Evolutionary conservation across 2,113 vertebrate genomes (phyloP).

Genomic region (Leucopternis melanops): DNA sequence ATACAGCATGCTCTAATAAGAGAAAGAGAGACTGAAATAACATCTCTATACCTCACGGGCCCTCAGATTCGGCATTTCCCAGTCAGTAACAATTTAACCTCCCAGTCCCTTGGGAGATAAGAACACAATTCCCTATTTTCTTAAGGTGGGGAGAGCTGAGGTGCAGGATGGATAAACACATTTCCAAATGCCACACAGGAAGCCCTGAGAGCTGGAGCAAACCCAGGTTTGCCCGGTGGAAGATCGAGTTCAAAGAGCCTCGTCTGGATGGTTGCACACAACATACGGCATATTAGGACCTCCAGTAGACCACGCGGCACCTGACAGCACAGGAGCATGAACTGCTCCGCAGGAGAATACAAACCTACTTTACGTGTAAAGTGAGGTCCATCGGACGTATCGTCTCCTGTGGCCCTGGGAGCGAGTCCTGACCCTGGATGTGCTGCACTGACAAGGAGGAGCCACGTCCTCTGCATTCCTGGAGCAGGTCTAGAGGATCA

Average conservation of each 20-base stretch:
- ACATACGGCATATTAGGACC: background rate
- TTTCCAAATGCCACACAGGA: background rate
- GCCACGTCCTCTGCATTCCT: background rate
- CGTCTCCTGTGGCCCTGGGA: background rate
- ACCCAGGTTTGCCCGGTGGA: background rate
- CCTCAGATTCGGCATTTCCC: background rate
- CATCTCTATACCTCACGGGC: background rate
- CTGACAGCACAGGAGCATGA: background rate
- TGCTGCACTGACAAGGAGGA: background rate
- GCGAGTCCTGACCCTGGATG: background rate
- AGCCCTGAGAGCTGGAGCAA: background rate
- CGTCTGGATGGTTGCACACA: rapidly evolving
- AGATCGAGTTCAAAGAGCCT: background rate
- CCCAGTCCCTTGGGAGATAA: background rate
- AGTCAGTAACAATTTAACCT: background rate
- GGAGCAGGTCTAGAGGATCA: background rate
- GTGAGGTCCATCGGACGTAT: background rate
- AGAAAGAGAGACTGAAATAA: background rate
- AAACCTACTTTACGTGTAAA: background rate
- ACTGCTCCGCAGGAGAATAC: background rate
- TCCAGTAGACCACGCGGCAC: background rate
- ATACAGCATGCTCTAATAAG: background rate
- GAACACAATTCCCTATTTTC: background rate
- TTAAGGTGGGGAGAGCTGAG: rapidly evolving
- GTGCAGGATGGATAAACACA: background rate